Evolutionary conservation across 2,797 vertebrate species (phyloP).

Genomic region (Gastrophryne carolinensis): DNA sequence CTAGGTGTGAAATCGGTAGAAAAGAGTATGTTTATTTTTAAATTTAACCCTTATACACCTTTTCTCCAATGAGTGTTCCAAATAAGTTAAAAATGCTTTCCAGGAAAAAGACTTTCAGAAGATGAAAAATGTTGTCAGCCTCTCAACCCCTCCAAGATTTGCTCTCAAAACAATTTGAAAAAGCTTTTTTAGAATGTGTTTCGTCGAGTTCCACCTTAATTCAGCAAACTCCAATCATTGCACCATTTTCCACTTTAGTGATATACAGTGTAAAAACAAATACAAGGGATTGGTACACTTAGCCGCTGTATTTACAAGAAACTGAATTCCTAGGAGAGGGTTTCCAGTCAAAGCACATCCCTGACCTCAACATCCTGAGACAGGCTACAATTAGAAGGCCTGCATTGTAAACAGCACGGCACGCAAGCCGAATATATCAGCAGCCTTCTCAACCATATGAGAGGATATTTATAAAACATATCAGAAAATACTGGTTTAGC

Average conservation of each 20-base stretch:
- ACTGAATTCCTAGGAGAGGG: slow-evolving; percentile 11
- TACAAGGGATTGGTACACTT: background rate
- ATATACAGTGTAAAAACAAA: background rate
- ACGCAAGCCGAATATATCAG: slow-evolving; percentile 28
- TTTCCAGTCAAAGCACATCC: slow-evolving; percentile 34
- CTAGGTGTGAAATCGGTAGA: no score
- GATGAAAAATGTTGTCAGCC: no score
- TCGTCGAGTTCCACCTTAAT: no score
- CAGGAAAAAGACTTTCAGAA: no score
- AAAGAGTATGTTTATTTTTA: no score
- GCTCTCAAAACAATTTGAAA: no score
- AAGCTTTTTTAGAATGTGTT: no score
- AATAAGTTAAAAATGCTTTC: no score
- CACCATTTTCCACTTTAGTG: background rate
- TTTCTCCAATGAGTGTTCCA: no score
- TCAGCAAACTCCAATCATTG: background rate
- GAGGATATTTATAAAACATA: slow-evolving; percentile 24
- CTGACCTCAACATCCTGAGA: slow-evolving; percentile 25
- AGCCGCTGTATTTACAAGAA: slow-evolving; percentile 19
- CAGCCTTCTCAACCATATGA: background rate
- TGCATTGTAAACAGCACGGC: background rate
- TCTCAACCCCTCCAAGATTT: no score
- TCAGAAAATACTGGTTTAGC: slow-evolving; percentile 2
- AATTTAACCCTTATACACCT: no score
- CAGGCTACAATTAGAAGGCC: background rate